Evolutionary conservation across 2,888 invertebrate genomes (phyloP).

Genomic region (Drosophila subsilvestris): DNA sequence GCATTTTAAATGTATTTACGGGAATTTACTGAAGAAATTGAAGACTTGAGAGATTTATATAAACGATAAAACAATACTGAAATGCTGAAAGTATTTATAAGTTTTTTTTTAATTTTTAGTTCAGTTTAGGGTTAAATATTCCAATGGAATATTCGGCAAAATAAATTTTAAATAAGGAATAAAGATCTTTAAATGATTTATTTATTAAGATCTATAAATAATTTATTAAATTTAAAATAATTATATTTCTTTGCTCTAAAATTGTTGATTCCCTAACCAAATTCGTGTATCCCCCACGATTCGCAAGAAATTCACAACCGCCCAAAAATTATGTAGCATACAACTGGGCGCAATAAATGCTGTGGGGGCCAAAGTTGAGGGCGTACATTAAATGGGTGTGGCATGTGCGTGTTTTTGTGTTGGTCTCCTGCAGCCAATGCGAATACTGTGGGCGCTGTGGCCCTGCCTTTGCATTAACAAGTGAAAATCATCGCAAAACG

Average conservation of each 20-base stretch:
- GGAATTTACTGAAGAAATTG: no score
- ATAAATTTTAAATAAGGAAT: neutral
- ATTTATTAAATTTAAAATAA: neutral
- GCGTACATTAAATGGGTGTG: conserved; percentile 68
- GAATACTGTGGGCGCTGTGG: conserved; percentile 10
- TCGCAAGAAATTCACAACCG: conserved; percentile 4
- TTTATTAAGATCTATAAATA: no score
- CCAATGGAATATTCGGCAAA: neutral
- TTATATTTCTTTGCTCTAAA: no score
- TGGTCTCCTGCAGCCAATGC: neutral
- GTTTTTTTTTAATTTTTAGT: neutral
- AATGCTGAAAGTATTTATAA: neutral
- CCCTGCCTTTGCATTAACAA: conserved; percentile 47
- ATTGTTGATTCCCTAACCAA: neutral
- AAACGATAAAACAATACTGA: neutral
- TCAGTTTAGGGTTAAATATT: neutral
- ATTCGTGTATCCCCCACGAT: neutral
- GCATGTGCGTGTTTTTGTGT: conserved; percentile 27
- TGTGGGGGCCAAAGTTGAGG: conserved; percentile 25
- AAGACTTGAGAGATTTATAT: no score
- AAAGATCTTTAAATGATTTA: no score
- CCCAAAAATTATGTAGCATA: conserved; percentile 47
- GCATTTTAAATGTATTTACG: no score
- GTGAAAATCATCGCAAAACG: conserved; percentile 41
- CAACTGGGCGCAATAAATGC: conserved; percentile 56